Conservation (phyloP, 2,888 invertebrate species). For the Drosophila prolongata region DNA sequence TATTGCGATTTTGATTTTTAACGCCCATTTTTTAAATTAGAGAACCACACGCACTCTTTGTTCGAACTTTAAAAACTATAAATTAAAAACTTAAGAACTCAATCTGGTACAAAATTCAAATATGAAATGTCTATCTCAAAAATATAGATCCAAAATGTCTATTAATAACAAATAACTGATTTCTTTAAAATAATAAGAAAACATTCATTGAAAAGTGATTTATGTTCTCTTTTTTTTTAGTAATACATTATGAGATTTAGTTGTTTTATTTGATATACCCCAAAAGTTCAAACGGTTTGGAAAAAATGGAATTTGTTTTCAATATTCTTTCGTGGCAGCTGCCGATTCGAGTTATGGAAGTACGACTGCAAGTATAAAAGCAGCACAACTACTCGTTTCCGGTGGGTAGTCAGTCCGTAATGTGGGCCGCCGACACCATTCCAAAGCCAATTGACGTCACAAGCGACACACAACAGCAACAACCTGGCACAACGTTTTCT, state of each 20-base stretch:
- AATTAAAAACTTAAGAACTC: too few species aligned
- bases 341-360: constrained; percentile 4
- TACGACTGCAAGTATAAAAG: constrained; percentile 1
- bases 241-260: not conserved
- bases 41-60: not conserved
- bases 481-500: constrained; percentile 54
- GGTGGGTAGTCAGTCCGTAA: constrained; percentile 33
- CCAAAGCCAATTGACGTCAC: constrained; percentile 49
- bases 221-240: too few species aligned
- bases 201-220: too few species aligned
- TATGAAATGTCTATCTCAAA: too few species aligned
- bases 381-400: constrained; percentile 44
- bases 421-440: constrained; percentile 57
- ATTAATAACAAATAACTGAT: too few species aligned
- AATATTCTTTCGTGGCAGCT: not conserved
- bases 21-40: not conserved
- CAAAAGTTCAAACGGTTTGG: not conserved
- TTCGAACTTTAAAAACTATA: too few species aligned
- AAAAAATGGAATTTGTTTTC: not conserved
- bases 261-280: not conserved
- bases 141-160: too few species aligned
- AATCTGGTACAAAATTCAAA: too few species aligned
- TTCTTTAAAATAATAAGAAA: too few species aligned
- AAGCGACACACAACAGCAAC: constrained; percentile 29
- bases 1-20: constrained; percentile 9